phyloP scores from a whole-genome alignment of 2,888 invertebrate species.

The Craniophora ligustri region DNA sequence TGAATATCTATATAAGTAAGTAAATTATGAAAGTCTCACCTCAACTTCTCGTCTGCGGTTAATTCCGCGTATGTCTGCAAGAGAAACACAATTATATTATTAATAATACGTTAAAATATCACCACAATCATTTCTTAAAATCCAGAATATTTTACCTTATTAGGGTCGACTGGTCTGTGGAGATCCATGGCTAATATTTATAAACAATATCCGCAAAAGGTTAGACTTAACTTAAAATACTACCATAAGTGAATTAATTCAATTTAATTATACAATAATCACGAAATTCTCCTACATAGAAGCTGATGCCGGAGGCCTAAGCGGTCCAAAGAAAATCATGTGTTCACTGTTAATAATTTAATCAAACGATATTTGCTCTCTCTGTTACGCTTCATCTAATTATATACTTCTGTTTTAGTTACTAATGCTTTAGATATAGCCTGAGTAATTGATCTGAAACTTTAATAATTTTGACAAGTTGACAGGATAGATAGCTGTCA shows the following conservation, averaged over 20 bases:
- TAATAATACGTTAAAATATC: constrained; percentile 31
- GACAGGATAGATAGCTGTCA: constrained; percentile 18
- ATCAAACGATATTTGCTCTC: constrained; percentile 7
- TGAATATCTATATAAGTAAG: neutral
- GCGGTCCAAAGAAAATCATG: constrained; percentile 10
- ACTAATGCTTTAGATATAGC: constrained; percentile 2
- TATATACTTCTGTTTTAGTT: constrained; percentile 1
- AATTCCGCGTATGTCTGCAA: constrained; percentile 92
- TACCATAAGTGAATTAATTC: constrained; percentile 43
- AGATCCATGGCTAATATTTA: constrained; percentile 76
- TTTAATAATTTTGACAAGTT: constrained; percentile 18
- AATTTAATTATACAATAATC: constrained; percentile 39
- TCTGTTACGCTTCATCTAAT: neutral
- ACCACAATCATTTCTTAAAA: constrained; percentile 24
- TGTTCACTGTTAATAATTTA: neutral
- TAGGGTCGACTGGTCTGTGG: constrained; percentile 82
- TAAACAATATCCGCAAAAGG: constrained; percentile 26
- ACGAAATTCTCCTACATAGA: constrained; percentile 26
- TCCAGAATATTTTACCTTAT: constrained; percentile 73
- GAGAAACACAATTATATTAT: constrained; percentile 50
- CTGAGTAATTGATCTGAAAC: neutral
- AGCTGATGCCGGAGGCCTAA: constrained; percentile 25
- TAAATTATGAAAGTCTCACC: constrained; percentile 79
- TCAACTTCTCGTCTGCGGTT: constrained; percentile 93
- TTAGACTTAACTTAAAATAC: constrained; percentile 13